A percentile compares a stretch with the other conserved stretches of the same genome.
Evolutionary conservation across 2,797 vertebrate genomes (phyloP).

Genomic region (Apogon talboti): DNA sequence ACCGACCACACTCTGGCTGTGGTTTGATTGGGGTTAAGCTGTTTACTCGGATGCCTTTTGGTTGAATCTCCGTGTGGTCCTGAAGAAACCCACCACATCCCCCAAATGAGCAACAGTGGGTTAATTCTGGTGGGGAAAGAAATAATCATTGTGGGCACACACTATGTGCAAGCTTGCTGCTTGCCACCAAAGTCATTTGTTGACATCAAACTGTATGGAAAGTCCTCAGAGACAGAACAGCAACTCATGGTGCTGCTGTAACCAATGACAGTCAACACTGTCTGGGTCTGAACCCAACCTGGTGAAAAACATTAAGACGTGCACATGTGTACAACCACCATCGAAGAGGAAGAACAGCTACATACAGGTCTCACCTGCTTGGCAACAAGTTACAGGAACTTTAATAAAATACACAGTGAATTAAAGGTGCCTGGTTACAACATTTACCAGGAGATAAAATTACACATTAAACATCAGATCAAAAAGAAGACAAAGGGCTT

Average conservation of each 20-base stretch:
- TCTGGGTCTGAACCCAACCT: constrained; percentile 20
- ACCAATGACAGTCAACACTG: neutral
- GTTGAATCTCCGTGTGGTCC: constrained; percentile 32
- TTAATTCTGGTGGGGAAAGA: constrained; percentile 38
- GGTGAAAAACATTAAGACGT: constrained; percentile 21
- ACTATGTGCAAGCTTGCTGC: constrained; percentile 24
- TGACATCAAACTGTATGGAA: constrained; percentile 38
- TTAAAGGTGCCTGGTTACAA: too few species aligned
- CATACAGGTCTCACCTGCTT: neutral
- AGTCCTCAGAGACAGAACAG: constrained; percentile 33
- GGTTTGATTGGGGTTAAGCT: constrained; percentile 30
- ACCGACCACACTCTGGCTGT: constrained; percentile 30
- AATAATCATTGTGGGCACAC: constrained; percentile 32
- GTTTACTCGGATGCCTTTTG: constrained; percentile 39
- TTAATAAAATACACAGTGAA: too few species aligned
- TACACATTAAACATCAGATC: too few species aligned
- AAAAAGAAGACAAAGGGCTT: too few species aligned
- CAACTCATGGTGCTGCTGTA: constrained; percentile 27
- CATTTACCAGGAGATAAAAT: too few species aligned
- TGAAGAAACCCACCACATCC: constrained; percentile 46
- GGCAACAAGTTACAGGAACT: too few species aligned
- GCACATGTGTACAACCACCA: neutral
- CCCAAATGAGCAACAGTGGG: constrained; percentile 31
- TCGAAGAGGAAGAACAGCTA: neutral
- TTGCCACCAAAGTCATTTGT: constrained; percentile 44